Percentiles rank a stretch among this genome's conserved stretches.
Evolutionary conservation across 2,888 invertebrate species (phyloP).

Genomic region (Mythimna albipuncta): DNA sequence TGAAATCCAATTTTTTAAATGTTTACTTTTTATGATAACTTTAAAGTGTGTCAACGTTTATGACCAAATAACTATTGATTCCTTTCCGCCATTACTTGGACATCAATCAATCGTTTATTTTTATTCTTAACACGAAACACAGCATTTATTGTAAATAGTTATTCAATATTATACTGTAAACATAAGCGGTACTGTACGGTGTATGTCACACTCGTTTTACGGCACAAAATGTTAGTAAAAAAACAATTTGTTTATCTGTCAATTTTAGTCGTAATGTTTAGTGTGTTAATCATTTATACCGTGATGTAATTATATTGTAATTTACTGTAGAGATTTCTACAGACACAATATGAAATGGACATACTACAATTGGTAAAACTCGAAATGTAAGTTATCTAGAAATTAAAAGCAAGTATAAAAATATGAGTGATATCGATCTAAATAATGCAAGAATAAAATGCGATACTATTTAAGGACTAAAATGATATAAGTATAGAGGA

Average conservation of each 20-base stretch:
- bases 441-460: background rate
- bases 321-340: slow-evolving; percentile 62
- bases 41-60: slow-evolving; percentile 34
- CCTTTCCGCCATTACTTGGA: slow-evolving; percentile 25
- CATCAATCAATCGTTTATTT: slow-evolving; percentile 36
- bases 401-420: background rate
- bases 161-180: slow-evolving; percentile 80
- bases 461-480: background rate
- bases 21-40: slow-evolving; percentile 44
- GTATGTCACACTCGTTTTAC: slow-evolving; percentile 90
- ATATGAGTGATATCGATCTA: background rate
- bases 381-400: background rate
- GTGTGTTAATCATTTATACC: slow-evolving; percentile 84
- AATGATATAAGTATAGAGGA: background rate
- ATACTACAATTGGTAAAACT: background rate
- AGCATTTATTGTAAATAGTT: slow-evolving; percentile 87
- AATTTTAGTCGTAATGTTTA: slow-evolving; percentile 88
- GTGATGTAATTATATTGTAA: slow-evolving; percentile 68
- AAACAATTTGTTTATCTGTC: slow-evolving; percentile 86
- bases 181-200: slow-evolving; percentile 86
- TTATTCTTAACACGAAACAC: slow-evolving; percentile 41
- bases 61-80: slow-evolving; percentile 36
- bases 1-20: slow-evolving; percentile 30
- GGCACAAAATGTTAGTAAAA: slow-evolving; percentile 89
- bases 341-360: slow-evolving; percentile 50